phyloP scores from a whole-genome alignment of 2,888 invertebrate genomes.

The Dilophus febrilis region DNA sequence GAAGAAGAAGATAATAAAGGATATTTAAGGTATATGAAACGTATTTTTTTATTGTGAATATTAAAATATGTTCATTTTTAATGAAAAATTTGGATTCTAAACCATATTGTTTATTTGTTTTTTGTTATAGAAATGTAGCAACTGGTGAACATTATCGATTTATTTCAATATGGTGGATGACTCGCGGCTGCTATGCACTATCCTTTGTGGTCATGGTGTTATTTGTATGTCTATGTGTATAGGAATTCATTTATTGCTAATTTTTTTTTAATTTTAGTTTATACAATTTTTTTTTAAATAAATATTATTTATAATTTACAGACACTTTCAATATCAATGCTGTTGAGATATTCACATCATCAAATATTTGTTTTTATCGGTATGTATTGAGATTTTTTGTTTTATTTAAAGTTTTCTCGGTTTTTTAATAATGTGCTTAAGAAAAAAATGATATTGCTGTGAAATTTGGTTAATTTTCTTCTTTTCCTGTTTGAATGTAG shows the following conservation, averaged over 20 bases:
- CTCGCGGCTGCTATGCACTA: slow-evolving; percentile 83
- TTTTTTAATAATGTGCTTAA: too few species aligned
- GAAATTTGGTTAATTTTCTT: too few species aligned
- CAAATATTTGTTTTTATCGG: slow-evolving; percentile 99
- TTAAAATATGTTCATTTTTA: too few species aligned
- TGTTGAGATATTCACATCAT: slow-evolving; percentile 95
- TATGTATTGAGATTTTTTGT: slow-evolving; percentile 34
- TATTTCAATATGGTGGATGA: slow-evolving; percentile 94
- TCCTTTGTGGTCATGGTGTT: slow-evolving; percentile 96
- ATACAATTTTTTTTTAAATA: slow-evolving; percentile 20
- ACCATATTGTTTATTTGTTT: too few species aligned
- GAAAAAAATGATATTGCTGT: too few species aligned
- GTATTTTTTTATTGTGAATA: background rate
- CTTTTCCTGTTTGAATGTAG: too few species aligned
- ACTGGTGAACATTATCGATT: slow-evolving; percentile 98
- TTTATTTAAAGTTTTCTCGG: too few species aligned
- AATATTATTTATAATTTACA: too few species aligned
- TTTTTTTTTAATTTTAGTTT: background rate
- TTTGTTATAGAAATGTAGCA: slow-evolving; percentile 86
- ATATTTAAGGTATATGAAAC: slow-evolving; percentile 47
- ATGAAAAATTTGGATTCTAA: too few species aligned
- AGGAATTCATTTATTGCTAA: background rate
- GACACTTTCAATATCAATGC: slow-evolving; percentile 97
- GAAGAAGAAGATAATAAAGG: slow-evolving; percentile 96
- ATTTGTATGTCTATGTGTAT: slow-evolving; percentile 62